Conservation (phyloP, 2,113 vertebrate genomes). For the Dermatemys mawii region DNA sequence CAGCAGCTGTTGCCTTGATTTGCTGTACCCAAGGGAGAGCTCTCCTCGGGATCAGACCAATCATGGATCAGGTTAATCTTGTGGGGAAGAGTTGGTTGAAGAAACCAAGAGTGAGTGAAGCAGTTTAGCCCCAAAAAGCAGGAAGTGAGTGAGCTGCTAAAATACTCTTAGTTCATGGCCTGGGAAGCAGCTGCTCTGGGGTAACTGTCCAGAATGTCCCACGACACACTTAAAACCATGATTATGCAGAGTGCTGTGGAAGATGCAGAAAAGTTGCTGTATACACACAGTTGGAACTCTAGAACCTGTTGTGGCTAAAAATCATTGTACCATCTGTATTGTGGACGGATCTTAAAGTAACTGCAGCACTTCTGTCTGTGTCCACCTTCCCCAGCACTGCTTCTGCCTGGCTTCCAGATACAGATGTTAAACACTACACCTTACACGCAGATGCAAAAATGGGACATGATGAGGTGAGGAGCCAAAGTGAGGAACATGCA, state of each 20-base stretch:
- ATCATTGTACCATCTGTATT: not conserved
- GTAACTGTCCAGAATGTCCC: not conserved
- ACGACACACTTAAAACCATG: not conserved
- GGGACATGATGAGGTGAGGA: not conserved
- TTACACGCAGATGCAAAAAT: not conserved
- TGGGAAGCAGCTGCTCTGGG: not conserved
- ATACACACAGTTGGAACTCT: not conserved
- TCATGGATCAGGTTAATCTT: not conserved
- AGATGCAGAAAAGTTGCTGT: not conserved
- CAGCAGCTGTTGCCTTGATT: too few species aligned
- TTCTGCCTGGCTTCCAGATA: not conserved
- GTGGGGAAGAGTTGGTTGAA: not conserved
- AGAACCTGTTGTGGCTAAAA: not conserved
- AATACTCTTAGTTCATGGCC: not conserved
- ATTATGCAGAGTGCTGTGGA: not conserved
- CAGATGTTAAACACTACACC: not conserved
- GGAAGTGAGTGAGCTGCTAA: not conserved
- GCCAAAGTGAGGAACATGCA: not conserved
- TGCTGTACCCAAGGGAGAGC: too few species aligned
- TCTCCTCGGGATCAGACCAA: not conserved
- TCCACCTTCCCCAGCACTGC: not conserved
- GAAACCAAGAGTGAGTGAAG: not conserved
- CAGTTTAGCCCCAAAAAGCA: not conserved
- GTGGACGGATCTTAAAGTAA: not conserved
- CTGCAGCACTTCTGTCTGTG: not conserved